These are phyloP conservation scores for Rhyacichthys aspro DNA, from an alignment of 2,797 vertebrate genomes.

Conservation along the genomic window DNA sequence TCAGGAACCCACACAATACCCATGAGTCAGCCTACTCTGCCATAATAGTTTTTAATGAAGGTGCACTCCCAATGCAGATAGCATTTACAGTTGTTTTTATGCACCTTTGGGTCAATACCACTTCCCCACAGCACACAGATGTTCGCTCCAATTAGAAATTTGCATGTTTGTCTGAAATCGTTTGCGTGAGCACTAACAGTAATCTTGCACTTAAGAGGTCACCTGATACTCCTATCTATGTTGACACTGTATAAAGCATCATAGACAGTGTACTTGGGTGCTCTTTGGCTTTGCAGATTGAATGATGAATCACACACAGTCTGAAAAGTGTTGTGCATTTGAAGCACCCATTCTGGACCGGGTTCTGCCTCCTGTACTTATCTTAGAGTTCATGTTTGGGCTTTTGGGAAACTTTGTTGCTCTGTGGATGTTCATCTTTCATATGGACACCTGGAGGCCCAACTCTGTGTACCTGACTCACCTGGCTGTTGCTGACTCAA, in stretches of 20 bases:
- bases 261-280: not conserved
- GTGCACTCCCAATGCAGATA: slow-evolving; percentile 39
- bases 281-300: not conserved
- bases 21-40: slow-evolving; percentile 42
- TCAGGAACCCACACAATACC: slow-evolving; percentile 28
- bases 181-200: slow-evolving; percentile 64
- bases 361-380: slow-evolving; percentile 76
- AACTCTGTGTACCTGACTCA: slow-evolving; percentile 81
- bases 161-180: slow-evolving; percentile 42
- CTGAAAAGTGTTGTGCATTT: slow-evolving; percentile 73
- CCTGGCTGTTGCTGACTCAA: slow-evolving; percentile 79
- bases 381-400: slow-evolving; percentile 81
- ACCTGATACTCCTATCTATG: slow-evolving; percentile 25
- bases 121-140: slow-evolving; percentile 45
- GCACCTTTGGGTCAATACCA: slow-evolving; percentile 58
- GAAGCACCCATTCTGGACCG: slow-evolving; percentile 69
- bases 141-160: slow-evolving; percentile 35
- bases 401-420: slow-evolving; percentile 78
- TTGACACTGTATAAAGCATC: slow-evolving; percentile 33
- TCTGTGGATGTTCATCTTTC: slow-evolving; percentile 80
- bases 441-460: slow-evolving; percentile 81
- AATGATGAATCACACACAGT: slow-evolving; percentile 59
- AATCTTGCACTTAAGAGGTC: slow-evolving; percentile 11
- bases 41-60: slow-evolving; percentile 73
- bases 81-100: slow-evolving; percentile 54